A percentile compares a stretch with the other conserved stretches of the same genome.
phyloP scores from a whole-genome alignment of 2,888 invertebrate genomes.

The Dolichopus griseipennis region DNA sequence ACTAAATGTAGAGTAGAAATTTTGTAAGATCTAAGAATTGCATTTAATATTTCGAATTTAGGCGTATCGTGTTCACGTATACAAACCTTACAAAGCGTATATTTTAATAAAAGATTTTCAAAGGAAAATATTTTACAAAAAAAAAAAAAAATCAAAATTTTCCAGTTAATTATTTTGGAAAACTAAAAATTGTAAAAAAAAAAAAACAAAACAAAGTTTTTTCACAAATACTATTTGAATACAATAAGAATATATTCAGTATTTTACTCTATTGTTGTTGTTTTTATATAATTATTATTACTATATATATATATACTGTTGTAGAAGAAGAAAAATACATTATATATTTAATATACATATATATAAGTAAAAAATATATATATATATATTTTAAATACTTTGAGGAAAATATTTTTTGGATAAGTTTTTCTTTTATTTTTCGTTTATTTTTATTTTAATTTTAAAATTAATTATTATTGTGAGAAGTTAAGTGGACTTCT shows the following conservation, averaged over 20 bases:
- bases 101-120: no score
- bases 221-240: not conserved
- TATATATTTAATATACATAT: not conserved
- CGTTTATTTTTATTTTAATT: not conserved
- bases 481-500: not conserved
- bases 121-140: not conserved
- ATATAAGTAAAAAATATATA: no score
- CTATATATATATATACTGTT: not conserved
- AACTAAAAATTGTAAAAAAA: not conserved
- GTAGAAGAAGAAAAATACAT: not conserved
- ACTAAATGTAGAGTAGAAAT: no score
- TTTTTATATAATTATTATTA: not conserved
- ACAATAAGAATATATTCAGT: no score
- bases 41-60: no score
- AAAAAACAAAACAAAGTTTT: not conserved
- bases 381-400: no score
- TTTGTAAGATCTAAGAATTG: no score
- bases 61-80: no score
- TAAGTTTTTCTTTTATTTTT: not conserved
- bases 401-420: not conserved
- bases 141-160: not conserved
- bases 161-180: constrained; percentile 1
- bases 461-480: not conserved
- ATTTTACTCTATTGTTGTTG: not conserved
- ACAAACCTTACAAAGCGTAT: no score